phyloP scores from a whole-genome alignment of 2,797 vertebrate genomes.

The Lacerta viridis region DNA sequence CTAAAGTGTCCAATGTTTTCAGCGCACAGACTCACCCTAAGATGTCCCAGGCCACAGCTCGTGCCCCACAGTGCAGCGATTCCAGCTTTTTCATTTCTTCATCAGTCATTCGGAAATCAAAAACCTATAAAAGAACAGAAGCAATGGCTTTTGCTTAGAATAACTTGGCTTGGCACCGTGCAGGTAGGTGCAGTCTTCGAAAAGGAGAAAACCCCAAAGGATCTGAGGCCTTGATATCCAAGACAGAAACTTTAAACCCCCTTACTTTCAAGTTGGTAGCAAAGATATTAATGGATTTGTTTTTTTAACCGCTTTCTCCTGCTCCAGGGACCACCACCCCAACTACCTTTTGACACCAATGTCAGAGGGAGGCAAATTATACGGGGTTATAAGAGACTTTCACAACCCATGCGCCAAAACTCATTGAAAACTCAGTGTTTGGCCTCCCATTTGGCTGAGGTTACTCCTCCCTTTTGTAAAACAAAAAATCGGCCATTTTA shows the following conservation, averaged over 20 bases:
- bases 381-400: background rate
- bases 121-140: background rate
- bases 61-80: background rate
- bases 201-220: background rate
- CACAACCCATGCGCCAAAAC: background rate
- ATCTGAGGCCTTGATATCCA: background rate
- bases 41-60: slow-evolving; percentile 20
- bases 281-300: too few relatives aligned
- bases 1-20: background rate
- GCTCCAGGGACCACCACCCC: too few relatives aligned
- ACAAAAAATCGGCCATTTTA: background rate
- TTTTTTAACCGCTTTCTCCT: background rate
- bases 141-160: too few relatives aligned
- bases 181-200: too few relatives aligned
- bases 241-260: background rate
- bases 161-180: background rate
- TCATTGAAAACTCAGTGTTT: background rate
- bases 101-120: slow-evolving; percentile 6
- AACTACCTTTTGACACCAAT: background rate
- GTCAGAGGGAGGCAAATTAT: too few relatives aligned
- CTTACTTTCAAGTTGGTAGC: background rate
- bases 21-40: background rate
- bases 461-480: background rate
- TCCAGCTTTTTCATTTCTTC: slow-evolving; percentile 21
- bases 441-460: too few relatives aligned